Base-by-base conservation (phyloP, 2,797 vertebrate species). In the Notolepis coatsorum region DNA sequence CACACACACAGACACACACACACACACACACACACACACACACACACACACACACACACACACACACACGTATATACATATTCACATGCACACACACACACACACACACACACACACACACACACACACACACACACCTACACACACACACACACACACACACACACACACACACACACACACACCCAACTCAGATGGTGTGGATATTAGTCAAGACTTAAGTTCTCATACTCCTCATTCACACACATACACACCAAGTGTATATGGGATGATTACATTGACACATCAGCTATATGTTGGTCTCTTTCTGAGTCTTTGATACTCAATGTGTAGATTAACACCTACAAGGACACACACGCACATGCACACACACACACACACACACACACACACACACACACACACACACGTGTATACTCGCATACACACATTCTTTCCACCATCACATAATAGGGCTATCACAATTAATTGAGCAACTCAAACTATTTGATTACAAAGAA, bases 361-460 rank as follows among this genome's bases (percentile, higher is more conserved):
- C 24, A 55, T 17, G 42, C 38, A 12, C 52, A 42, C 25, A 42
- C 48, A 51, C 30, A 50, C 48, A 50, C 27, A 20, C 45, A 27
- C 43, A 46, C 20, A 35, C 31, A 35, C 31, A 35, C 10, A 20
- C n/a, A 0, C 27, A 9, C 30, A 7, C 31, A 17, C 31, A 1
- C n/a, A 23, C 23, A 17, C 57, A 27, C n/a, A n/a, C n/a, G n/a
- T n/a, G n/a, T n/a, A n/a, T n/a, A n/a, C n/a, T n/a, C n/a, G n/a
- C n/a, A n/a, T 23, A 12, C 12, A 3, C 33, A 25, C 12, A 25
- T 9, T 18, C n/a, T n/a, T 8, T 17, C 20, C 39, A 15, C 27
- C 17, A 20, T 18, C n/a, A n/a, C n/a, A n/a, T n/a, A n/a, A n/a
- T n/a, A n/a, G n/a, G n/a, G n/a, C n/a, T n/a, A n/a, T n/a, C n/a